These are phyloP conservation scores for Mystacornis crossleyi DNA, from an alignment of 2,113 vertebrate genomes.

Conservation along the genomic window DNA sequence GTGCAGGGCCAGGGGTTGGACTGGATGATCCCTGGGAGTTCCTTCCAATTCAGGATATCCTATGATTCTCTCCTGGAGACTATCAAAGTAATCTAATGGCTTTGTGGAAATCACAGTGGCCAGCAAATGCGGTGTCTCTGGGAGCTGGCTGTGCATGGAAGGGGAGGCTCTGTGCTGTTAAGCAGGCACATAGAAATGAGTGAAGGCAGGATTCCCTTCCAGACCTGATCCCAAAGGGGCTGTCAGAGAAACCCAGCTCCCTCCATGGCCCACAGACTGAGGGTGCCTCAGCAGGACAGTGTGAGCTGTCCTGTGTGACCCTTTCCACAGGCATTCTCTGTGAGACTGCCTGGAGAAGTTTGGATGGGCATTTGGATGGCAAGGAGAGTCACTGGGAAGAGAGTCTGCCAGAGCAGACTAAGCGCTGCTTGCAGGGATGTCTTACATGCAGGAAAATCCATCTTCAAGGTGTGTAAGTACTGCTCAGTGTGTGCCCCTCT, in stretches of 20 bases:
- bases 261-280: not conserved
- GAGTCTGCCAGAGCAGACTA: not conserved
- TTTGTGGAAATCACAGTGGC: not conserved
- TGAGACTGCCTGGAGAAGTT: not conserved
- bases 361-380: not conserved
- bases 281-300: not conserved
- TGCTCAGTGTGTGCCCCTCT: not conserved
- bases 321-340: not conserved
- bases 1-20: too few species aligned
- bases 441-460: not conserved
- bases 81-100: not conserved
- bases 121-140: fast-evolving
- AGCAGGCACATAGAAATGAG: not conserved
- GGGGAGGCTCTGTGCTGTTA: not conserved
- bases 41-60: not conserved
- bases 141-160: not conserved
- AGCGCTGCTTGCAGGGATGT: not conserved
- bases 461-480: not conserved
- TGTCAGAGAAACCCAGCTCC: not conserved
- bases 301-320: not conserved
- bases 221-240: not conserved
- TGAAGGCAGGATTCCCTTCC: not conserved
- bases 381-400: not conserved
- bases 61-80: fast-evolving
- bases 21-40: not conserved